Evolutionary conservation across 2,888 invertebrate species (phyloP).

Genomic region (Xiphydria camelus): DNA sequence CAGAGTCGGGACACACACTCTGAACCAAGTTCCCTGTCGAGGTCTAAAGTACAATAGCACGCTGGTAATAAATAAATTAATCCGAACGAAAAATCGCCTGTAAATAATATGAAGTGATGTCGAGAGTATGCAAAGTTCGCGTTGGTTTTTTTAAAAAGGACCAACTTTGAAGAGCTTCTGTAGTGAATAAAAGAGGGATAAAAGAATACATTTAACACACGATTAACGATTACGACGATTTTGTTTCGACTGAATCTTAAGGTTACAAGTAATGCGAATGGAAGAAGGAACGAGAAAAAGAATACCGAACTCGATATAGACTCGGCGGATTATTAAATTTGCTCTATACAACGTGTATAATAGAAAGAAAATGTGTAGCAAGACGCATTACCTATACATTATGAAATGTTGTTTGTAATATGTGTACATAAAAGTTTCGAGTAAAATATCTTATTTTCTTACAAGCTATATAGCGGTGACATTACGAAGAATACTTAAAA

Average conservation of each 20-base stretch:
- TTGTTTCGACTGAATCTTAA: background rate
- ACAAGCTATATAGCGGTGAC: conserved; percentile 51
- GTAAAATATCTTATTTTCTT: conserved; percentile 56
- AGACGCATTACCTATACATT: conserved; percentile 33
- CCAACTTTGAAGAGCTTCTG: conserved; percentile 27
- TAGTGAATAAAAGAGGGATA: conserved; percentile 12
- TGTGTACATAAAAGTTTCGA: conserved; percentile 54
- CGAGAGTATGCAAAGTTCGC: conserved; percentile 19
- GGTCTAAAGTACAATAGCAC: conserved; percentile 33
- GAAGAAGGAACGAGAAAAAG: background rate
- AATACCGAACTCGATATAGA: background rate
- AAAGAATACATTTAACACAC: conserved; percentile 1
- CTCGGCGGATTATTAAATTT: background rate
- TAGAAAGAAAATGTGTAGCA: conserved; percentile 9
- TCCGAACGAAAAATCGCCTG: conserved; percentile 31
- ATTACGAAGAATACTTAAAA: conserved; percentile 47
- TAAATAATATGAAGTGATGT: conserved; percentile 37
- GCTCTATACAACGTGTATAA: conserved; percentile 12
- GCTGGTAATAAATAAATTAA: conserved; percentile 14
- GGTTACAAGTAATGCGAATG: background rate
- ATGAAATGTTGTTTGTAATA: conserved; percentile 47
- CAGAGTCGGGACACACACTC: too few species aligned
- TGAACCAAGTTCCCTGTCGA: conserved; percentile 37
- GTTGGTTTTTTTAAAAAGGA: conserved; percentile 24
- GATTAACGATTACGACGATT: conserved; percentile 1